Base-by-base conservation (phyloP, 1,140 invertebrate genomes). In the Meloidogyne chitwoodi region DNA sequence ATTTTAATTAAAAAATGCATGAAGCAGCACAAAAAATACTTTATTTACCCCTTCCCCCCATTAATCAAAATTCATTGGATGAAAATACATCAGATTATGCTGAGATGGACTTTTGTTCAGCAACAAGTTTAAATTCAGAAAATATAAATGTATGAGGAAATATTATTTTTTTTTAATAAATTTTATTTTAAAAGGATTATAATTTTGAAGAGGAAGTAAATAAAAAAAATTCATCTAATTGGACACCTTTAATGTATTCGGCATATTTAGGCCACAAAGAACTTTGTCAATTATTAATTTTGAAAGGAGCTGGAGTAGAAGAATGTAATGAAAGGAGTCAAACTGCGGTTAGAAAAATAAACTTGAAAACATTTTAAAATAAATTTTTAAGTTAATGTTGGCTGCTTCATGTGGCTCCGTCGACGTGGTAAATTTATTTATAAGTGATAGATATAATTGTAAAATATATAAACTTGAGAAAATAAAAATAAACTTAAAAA, bases 201-300 rank as follows among this genome's bases (percentile, higher is more conserved):
- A 73, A 73, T 73, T 62, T 73, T 73, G 70, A 73, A 24, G 70
- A 73, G 24, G 44, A 73, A 11, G 5, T 73, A 1, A 73, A 73
- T 22, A 34, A 29, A 14, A 73, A 73, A 73, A 73, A 73, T 62
- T 12, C 0, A 5, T 24, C 44, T 27, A 56, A 64, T 26, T 73
- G 70, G 70, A 73, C 70, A 1, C 56, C 70, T 8, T 29, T 73
- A n/a, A 73, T 73, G 70, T 73, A 73, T 29, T 22, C 70, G 10
- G 70, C 70, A 14, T 73, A 73, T 73, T 62, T 73, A 34, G 70
- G 70, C 10, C 70, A 73, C 27, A 61, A 26, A 26, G 70, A 73
- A 34, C 70, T 73, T 38, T 73, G 70, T 61, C 70, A 73, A 62
- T 38, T 73, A 22, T 62, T 73, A 11, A 61, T 73, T 22, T 22